Percentiles rank a stretch among this genome's conserved stretches.
These are phyloP conservation scores for Callospermophilus lateralis DNA, from an alignment of 2,113 vertebrate species.

Conservation along the genomic window DNA sequence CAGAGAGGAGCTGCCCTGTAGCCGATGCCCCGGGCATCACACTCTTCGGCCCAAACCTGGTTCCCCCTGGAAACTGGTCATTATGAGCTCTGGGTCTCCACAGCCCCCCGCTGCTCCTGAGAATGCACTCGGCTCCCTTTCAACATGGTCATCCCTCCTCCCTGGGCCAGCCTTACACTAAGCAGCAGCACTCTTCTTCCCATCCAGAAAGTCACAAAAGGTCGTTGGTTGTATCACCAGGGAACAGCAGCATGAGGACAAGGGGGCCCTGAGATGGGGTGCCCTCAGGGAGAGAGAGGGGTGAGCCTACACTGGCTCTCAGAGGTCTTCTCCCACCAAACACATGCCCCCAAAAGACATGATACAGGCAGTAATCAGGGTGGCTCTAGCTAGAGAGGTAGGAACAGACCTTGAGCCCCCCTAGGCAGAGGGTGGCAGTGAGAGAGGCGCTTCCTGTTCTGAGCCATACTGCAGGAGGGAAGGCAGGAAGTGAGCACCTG, in stretches of 20 bases:
- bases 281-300: background rate
- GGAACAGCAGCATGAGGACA: rapidly evolving
- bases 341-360: background rate
- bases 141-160: background rate
- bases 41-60: no score
- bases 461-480: background rate
- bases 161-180: background rate
- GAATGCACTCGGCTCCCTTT: background rate
- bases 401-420: no score
- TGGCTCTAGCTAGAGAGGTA: no score
- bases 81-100: background rate
- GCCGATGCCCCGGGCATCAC: background rate
- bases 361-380: background rate
- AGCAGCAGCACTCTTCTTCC: background rate
- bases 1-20: background rate
- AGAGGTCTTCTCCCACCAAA: background rate
- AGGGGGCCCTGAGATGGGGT: rapidly evolving
- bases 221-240: background rate
- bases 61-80: background rate
- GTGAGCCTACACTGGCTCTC: background rate
- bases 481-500: rapidly evolving
- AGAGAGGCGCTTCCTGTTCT: background rate
- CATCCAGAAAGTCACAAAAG: background rate
- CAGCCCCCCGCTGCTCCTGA: background rate
- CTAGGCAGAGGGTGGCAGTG: background rate